Conservation (phyloP, 1,140 invertebrate genomes). For the Lanistes nyassanus region DNA sequence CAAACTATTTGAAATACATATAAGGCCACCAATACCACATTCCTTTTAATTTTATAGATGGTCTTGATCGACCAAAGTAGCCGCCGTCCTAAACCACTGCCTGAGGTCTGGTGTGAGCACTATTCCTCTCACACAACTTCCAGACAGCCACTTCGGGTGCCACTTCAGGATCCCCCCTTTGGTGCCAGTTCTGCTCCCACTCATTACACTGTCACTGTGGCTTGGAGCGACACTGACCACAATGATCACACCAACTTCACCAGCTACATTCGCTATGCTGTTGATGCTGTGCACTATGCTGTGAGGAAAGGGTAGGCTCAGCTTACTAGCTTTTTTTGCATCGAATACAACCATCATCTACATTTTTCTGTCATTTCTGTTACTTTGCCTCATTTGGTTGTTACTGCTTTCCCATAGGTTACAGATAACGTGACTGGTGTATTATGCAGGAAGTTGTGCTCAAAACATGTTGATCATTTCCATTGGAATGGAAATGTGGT, state of each 20-base stretch:
- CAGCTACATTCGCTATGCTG: conserved; percentile 25
- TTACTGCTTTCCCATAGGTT: too few relatives aligned
- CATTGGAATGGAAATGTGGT: too few relatives aligned
- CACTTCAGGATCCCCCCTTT: neutral
- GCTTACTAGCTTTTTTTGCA: too few relatives aligned
- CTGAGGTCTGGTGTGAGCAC: conserved; percentile 6
- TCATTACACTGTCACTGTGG: conserved; percentile 2
- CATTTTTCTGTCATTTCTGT: too few relatives aligned
- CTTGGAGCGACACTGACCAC: conserved; percentile 33
- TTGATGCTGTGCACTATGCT: conserved; percentile 29
- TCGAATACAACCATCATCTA: too few relatives aligned
- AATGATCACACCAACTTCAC: conserved; percentile 33
- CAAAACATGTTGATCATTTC: too few relatives aligned
- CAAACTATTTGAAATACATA: neutral
- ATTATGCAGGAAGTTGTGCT: too few relatives aligned
- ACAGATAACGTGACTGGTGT: too few relatives aligned
- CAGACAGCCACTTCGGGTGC: conserved; percentile 2
- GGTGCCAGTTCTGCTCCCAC: neutral
- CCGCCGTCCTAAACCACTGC: conserved; percentile 12
- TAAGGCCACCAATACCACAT: neutral
- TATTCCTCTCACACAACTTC: neutral
- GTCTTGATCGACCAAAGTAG: conserved; percentile 21
- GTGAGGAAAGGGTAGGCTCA: neutral
- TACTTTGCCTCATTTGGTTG: too few relatives aligned
- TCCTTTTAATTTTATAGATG: neutral